These are phyloP conservation scores for Oxytorus armatus DNA, from an alignment of 2,888 invertebrate species.

Conservation along the genomic window DNA sequence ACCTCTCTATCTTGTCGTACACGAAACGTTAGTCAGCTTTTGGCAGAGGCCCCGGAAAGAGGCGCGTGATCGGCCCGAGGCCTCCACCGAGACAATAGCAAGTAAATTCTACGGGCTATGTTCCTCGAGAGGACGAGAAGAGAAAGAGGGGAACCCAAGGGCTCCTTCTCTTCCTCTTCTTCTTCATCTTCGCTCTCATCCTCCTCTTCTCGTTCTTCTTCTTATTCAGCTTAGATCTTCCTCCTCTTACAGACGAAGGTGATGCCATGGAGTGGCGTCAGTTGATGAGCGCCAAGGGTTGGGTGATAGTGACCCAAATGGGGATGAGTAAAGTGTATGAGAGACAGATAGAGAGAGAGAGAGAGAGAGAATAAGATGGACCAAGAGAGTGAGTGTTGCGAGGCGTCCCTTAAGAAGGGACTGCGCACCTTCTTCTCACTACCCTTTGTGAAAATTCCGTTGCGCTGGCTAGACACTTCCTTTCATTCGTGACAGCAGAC, in stretches of 20 bases:
- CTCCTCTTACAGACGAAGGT: constrained; percentile 35
- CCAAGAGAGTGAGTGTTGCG: constrained; percentile 70
- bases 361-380: constrained; percentile 68
- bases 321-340: constrained; percentile 30
- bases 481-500: constrained; percentile 78
- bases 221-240: constrained; percentile 30
- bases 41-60: constrained; percentile 75
- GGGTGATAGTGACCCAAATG: constrained; percentile 15
- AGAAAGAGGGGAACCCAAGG: constrained; percentile 42
- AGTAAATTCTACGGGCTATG: constrained; percentile 79
- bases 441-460: constrained; percentile 80
- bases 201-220: constrained; percentile 28
- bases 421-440: constrained; percentile 74
- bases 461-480: constrained; percentile 82
- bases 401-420: constrained; percentile 76
- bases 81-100: constrained; percentile 81
- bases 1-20: constrained; percentile 71
- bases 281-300: constrained; percentile 67
- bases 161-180: constrained; percentile 46
- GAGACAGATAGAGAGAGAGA: constrained; percentile 52
- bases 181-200: constrained; percentile 21
- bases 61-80: constrained; percentile 78
- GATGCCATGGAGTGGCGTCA: constrained; percentile 59
- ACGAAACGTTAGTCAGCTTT: constrained; percentile 81
- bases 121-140: constrained; percentile 44